These are phyloP conservation scores for Antheraea mylitta DNA, from an alignment of 1,140 invertebrate genomes.

Conservation along the genomic window DNA sequence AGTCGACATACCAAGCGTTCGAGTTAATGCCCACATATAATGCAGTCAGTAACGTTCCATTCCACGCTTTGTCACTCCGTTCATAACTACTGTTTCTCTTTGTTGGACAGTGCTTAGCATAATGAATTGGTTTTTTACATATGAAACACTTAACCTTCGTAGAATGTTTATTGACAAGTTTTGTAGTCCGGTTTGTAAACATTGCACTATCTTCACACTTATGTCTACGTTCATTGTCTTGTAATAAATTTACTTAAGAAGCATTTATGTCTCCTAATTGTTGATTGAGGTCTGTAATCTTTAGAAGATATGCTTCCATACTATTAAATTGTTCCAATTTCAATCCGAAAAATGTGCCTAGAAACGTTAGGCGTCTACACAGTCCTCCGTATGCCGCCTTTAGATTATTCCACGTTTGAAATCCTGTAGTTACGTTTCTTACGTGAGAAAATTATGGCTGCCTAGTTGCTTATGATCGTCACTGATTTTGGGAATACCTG, in stretches of 20 bases:
- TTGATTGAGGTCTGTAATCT: too few relatives aligned
- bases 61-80: too few relatives aligned
- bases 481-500: neutral
- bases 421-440: constrained; percentile 20
- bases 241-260: constrained; percentile 44
- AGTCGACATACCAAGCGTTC: too few relatives aligned
- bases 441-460: constrained; percentile 22
- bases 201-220: constrained; percentile 25
- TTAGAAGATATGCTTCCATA: too few relatives aligned
- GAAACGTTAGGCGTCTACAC: constrained; percentile 23
- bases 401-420: constrained; percentile 28
- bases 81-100: constrained; percentile 18
- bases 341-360: too few relatives aligned
- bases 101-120: constrained; percentile 26
- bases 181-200: constrained; percentile 22
- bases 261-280: too few relatives aligned
- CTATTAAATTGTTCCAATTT: too few relatives aligned
- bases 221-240: constrained; percentile 22
- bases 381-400: constrained; percentile 28
- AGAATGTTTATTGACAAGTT: constrained; percentile 21
- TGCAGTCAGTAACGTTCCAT: too few relatives aligned
- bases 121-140: constrained; percentile 30
- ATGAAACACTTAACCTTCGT: constrained; percentile 21
- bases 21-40: too few relatives aligned
- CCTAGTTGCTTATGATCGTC: constrained; percentile 22